These are phyloP conservation scores for Epinephelus moara DNA, from an alignment of 2,113 vertebrate genomes.

Conservation along the genomic window DNA sequence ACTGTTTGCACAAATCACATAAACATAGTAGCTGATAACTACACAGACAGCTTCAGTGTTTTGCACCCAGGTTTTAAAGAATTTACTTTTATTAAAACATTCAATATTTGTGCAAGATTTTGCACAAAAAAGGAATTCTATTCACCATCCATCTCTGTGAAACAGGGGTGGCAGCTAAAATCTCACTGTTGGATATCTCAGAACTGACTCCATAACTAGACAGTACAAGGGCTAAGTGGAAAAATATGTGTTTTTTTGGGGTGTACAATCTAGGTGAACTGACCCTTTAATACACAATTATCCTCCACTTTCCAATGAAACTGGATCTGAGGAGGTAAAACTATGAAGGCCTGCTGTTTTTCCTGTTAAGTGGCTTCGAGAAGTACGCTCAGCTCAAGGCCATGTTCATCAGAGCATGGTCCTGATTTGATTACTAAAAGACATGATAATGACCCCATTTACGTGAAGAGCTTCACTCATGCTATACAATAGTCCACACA, in stretches of 20 bases:
- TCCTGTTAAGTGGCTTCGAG: constrained; percentile 41
- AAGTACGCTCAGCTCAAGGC: constrained; percentile 43
- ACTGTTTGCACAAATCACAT: neutral
- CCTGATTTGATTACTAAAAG: constrained; percentile 78
- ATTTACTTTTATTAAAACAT: neutral
- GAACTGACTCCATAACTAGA: neutral
- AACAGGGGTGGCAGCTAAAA: neutral
- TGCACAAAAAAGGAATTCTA: neutral
- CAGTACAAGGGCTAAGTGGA: neutral
- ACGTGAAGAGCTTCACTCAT: constrained; percentile 52
- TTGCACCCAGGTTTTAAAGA: neutral
- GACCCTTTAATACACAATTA: constrained; percentile 17
- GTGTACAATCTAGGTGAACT: constrained; percentile 2
- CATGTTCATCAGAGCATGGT: constrained; percentile 59
- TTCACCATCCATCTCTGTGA: neutral
- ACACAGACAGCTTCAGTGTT: neutral
- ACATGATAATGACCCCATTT: constrained; percentile 75
- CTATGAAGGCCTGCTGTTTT: constrained; percentile 43
- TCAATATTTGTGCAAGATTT: neutral
- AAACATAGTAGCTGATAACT: neutral
- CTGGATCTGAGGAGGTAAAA: constrained; percentile 21
- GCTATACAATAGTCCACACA: constrained; percentile 34
- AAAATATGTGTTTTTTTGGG: neutral
- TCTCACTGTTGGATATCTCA: neutral
- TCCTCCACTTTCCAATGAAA: constrained; percentile 35